These are phyloP conservation scores for Drosophila lacicola DNA, from an alignment of 2,888 invertebrate genomes.

Conservation along the genomic window DNA sequence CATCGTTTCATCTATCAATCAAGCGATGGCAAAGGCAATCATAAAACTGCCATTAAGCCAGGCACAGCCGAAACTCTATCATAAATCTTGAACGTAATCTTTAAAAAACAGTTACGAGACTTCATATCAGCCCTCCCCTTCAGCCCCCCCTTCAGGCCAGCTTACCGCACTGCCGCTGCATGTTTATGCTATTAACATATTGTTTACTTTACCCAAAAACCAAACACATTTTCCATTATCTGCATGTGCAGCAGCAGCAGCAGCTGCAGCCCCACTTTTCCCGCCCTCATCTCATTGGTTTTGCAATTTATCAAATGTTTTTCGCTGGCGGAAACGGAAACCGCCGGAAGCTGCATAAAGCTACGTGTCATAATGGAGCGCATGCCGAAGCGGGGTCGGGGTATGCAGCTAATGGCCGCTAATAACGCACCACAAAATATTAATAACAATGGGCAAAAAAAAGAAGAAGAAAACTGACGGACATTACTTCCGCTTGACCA, in stretches of 20 bases:
- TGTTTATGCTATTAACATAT: slow-evolving; percentile 71
- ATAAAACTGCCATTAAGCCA: slow-evolving; percentile 78
- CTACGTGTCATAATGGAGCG: slow-evolving; percentile 62
- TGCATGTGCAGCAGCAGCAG: slow-evolving; percentile 58
- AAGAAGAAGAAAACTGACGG: slow-evolving; percentile 32
- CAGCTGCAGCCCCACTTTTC: not conserved
- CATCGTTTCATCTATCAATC: slow-evolving; percentile 70
- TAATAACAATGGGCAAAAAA: slow-evolving; percentile 56
- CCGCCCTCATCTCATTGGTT: slow-evolving; percentile 35
- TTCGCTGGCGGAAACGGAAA: slow-evolving; percentile 68
- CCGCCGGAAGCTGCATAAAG: slow-evolving; percentile 70
- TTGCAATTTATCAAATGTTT: slow-evolving; percentile 74
- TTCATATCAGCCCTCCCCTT: not conserved
- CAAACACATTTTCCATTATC: slow-evolving; percentile 71
- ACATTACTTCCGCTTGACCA: slow-evolving; percentile 59
- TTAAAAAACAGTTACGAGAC: slow-evolving; percentile 51
- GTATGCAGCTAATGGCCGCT: slow-evolving; percentile 61
- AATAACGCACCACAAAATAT: slow-evolving; percentile 71
- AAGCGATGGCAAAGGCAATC: slow-evolving; percentile 64
- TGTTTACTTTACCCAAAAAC: slow-evolving; percentile 66
- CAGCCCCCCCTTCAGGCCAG: not conserved
- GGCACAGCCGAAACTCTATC: slow-evolving; percentile 52
- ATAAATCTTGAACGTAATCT: slow-evolving; percentile 76
- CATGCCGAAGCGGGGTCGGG: not conserved
- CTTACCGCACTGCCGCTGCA: slow-evolving; percentile 8